Conservation (phyloP, 2,888 invertebrate species). For the Drosophila yooni region DNA sequence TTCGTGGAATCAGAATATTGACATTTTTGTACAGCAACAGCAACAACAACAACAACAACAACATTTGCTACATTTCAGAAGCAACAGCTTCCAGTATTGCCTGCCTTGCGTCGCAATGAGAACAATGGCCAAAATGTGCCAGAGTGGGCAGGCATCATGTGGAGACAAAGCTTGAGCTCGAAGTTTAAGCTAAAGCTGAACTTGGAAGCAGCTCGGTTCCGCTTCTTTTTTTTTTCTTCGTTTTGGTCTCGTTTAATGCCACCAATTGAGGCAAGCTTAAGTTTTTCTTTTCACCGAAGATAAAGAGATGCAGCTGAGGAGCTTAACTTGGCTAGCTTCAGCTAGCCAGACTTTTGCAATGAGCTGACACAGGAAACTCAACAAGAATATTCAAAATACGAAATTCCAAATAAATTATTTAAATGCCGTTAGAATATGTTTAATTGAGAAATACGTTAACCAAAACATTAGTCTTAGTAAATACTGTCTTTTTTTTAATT, state of each 20-base stretch:
- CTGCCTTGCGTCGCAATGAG: conserved; percentile 37
- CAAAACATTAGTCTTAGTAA: neutral
- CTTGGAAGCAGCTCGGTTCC: conserved; percentile 50
- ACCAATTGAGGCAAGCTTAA: conserved; percentile 82
- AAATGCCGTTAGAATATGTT: neutral
- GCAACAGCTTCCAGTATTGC: conserved; percentile 63
- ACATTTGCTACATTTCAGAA: conserved; percentile 66
- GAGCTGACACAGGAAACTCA: neutral
- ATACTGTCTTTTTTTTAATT: neutral
- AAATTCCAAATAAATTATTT: neutral
- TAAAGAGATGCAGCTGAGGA: conserved; percentile 46
- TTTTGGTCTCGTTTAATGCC: conserved; percentile 74
- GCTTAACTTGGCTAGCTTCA: conserved; percentile 1
- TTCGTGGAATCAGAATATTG: conserved; percentile 84
- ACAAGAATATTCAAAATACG: neutral
- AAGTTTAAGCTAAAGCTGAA: conserved; percentile 28
- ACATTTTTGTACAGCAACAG: conserved; percentile 71
- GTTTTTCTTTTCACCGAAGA: conserved; percentile 47
- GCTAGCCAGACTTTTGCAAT: conserved; percentile 26
- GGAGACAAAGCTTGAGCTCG: conserved; percentile 59
- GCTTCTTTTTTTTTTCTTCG: conserved; percentile 10
- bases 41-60: conserved; percentile 22
- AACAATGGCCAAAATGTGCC: conserved; percentile 77
- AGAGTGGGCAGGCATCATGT: conserved; percentile 77
- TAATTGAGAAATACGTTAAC: rapidly evolving